Evolutionary conservation across 37 sponge, comb jelly and placozoan species (phyloP), one percentile per base, ranked within the genome.

Genomic region (Ianthella basta): DNA sequence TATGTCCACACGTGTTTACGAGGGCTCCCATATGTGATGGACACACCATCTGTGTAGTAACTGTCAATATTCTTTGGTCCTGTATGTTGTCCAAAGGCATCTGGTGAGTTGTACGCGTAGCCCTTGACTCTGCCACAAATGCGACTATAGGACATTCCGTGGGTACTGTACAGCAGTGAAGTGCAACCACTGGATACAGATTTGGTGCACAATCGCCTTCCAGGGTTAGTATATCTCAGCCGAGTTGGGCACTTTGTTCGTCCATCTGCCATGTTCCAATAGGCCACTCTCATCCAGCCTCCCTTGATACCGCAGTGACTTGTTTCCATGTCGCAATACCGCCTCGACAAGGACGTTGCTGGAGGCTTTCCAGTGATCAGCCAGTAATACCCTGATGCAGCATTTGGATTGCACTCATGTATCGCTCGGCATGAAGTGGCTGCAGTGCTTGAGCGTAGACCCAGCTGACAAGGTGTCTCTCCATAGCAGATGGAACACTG

Each of bases 261-360:
- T 16, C 29, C 29, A 64, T 64, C 66, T 10, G 66, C 27, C 66
- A 64, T 64, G 23, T 64, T 30, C 8, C 23, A 29, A 30, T 64
- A 30, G 66, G 66, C 66, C 66, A 64, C 66, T 64, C 66, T 64
- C 66, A 64, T 64, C 66, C 66, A 64, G 23, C 66, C 66, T 64
- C 66, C 66, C 27, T 30, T 64, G 66, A 64, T 64, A 24, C 66
- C 66, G 27, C 66, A 64, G 14, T 30, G 66, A 20, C 29, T 64
- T 24, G 23, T 30, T 64, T 64, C 66, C 66, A 64, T 64, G 66
- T 64, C 27, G 66, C 66, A 64, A 30, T 64, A 64, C 29, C 23
- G 6, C 27, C 23, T 12, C 27, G 8, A 29, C 27, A 64, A 29
- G 66, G 27, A 29, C 23, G 27, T 64, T 24, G 23, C 23, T 8